Conservation (phyloP, 23 tunicate species). For the Oikopleura dioica region DNA sequence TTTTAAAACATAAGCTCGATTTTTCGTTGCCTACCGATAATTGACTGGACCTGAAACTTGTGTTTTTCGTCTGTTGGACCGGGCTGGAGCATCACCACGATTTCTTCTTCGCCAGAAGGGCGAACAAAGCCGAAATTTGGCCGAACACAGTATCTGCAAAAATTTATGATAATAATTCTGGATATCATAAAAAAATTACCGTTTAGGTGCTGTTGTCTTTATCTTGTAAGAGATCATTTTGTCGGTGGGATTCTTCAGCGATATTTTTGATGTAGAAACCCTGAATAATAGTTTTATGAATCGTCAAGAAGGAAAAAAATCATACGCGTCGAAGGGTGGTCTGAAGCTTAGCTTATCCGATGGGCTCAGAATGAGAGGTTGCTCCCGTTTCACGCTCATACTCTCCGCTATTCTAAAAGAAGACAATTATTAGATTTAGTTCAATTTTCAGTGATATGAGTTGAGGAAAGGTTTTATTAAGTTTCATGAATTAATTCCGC, state of each 20-base stretch:
- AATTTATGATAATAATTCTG: too few relatives aligned
- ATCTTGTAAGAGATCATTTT: not conserved
- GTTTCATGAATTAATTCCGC: not conserved
- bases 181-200: too few relatives aligned
- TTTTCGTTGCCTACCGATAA: conserved; percentile 5
- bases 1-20: too few relatives aligned
- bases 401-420: too few relatives aligned
- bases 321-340: not conserved
- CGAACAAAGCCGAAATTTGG: conserved; percentile 8
- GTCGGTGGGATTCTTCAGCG: not conserved
- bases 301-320: not conserved
- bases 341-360: not conserved
- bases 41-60: conserved; percentile 7
- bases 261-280: not conserved
- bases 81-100: not conserved
- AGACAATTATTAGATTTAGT: too few relatives aligned
- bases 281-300: not conserved
- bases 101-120: not conserved
- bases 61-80: not conserved
- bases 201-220: conserved; percentile 8
- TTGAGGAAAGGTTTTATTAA: too few relatives aligned
- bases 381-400: not conserved
- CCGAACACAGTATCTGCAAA: not conserved
- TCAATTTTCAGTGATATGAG: too few relatives aligned
- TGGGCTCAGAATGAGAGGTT: not conserved